These are phyloP conservation scores for Drosophila flavopinicola DNA, from an alignment of 2,888 invertebrate species.

Conservation along the genomic window DNA sequence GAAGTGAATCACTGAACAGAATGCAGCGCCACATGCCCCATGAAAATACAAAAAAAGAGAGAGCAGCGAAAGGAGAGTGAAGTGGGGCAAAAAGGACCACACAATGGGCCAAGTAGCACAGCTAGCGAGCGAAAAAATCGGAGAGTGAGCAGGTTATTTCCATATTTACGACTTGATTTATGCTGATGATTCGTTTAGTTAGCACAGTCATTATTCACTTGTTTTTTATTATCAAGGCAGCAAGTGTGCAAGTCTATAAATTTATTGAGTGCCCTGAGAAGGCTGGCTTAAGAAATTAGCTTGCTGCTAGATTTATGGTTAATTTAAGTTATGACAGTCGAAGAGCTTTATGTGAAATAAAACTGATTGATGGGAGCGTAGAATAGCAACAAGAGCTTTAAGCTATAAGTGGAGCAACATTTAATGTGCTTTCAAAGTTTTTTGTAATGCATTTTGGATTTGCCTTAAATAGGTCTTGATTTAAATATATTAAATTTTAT, in stretches of 20 bases:
- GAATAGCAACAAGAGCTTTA: neutral
- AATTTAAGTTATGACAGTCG: neutral
- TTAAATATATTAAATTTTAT: no score
- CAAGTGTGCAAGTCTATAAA: slow-evolving; percentile 2
- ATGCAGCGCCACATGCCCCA: slow-evolving; percentile 44
- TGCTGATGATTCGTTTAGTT: slow-evolving; percentile 26
- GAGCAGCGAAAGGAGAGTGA: neutral
- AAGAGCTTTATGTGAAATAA: neutral
- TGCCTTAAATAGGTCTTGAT: no score
- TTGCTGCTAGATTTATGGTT: neutral
- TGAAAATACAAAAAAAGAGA: slow-evolving; percentile 10
- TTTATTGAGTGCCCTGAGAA: neutral
- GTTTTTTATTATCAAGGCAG: slow-evolving; percentile 19
- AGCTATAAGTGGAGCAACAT: neutral
- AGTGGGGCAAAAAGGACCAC: neutral
- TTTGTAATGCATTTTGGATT: neutral
- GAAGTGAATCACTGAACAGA: slow-evolving; percentile 65
- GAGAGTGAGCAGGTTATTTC: slow-evolving; percentile 15
- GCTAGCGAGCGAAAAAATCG: slow-evolving; percentile 17
- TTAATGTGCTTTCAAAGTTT: neutral
- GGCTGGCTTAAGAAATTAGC: neutral
- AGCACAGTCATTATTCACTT: slow-evolving; percentile 22
- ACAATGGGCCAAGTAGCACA: slow-evolving; percentile 29
- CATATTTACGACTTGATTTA: slow-evolving; percentile 35
- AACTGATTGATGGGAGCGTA: neutral